These are phyloP conservation scores for Spicauda simplicius DNA, from an alignment of 2,888 invertebrate species.

Conservation along the genomic window DNA sequence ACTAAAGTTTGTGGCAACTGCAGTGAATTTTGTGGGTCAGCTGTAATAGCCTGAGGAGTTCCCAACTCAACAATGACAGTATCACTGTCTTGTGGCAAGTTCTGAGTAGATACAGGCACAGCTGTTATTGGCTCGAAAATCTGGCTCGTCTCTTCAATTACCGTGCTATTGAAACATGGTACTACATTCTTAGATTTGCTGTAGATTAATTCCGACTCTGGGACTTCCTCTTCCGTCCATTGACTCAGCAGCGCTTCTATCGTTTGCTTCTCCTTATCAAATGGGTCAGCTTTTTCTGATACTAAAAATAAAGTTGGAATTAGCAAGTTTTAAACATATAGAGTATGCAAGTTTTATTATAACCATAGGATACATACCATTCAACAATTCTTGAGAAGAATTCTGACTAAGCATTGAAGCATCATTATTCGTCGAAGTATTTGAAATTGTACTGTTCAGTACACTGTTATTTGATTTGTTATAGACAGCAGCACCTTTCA, in stretches of 20 bases:
- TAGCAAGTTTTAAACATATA: background rate
- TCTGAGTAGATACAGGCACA: constrained; percentile 55
- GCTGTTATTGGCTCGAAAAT: constrained; percentile 72
- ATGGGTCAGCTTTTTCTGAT: constrained; percentile 73
- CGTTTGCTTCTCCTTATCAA: constrained; percentile 72
- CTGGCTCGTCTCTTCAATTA: constrained; percentile 72
- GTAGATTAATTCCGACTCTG: constrained; percentile 59
- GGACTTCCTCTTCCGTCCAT: constrained; percentile 78
- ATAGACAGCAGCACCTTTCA: constrained; percentile 48
- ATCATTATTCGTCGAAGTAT: constrained; percentile 39
- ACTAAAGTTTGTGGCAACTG: background rate
- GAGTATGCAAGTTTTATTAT: no score
- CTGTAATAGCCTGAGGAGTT: constrained; percentile 38
- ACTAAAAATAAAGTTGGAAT: constrained; percentile 15
- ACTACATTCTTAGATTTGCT: constrained; percentile 54
- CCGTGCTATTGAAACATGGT: constrained; percentile 68
- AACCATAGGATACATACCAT: constrained; percentile 69
- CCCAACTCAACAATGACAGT: constrained; percentile 66
- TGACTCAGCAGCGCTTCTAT: constrained; percentile 76
- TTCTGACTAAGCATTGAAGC: constrained; percentile 59
- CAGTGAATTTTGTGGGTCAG: constrained; percentile 14
- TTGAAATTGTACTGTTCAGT: constrained; percentile 27
- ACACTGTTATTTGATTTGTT: constrained; percentile 40
- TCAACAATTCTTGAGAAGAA: constrained; percentile 63
- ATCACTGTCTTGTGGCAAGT: constrained; percentile 53